Conservation (phyloP, 2,888 invertebrate species). For the Beris chalybata region DNA sequence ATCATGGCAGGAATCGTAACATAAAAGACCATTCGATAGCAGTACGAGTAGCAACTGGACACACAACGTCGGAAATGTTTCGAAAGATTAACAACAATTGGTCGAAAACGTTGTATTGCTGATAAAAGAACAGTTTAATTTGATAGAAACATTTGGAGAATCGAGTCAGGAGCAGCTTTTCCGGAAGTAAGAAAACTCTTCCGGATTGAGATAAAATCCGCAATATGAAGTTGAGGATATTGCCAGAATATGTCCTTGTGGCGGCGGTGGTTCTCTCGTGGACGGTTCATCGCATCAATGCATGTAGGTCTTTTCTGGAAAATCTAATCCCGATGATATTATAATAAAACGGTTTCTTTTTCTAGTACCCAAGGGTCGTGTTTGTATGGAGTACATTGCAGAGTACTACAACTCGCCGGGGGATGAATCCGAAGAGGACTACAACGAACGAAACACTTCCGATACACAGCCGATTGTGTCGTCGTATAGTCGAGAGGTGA, state of each 20-base stretch:
- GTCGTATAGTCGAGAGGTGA: too few relatives aligned
- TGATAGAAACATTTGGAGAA: too few relatives aligned
- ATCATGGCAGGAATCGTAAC: slow-evolving; percentile 9
- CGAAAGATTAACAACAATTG: neutral
- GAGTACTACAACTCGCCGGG: slow-evolving; percentile 7
- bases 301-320: slow-evolving; percentile 3
- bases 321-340: neutral
- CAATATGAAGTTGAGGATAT: slow-evolving; percentile 11
- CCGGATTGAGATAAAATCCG: slow-evolving; percentile 8
- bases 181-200: neutral
- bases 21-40: neutral
- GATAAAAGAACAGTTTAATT: neutral
- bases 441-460: slow-evolving; percentile 7
- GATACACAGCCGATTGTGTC: neutral
- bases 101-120: neutral
- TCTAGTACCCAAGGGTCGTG: slow-evolving; percentile 22
- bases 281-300: slow-evolving; percentile 4
- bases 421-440: slow-evolving; percentile 23
- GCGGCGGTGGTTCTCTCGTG: neutral
- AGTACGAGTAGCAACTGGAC: neutral
- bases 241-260: slow-evolving; percentile 1
- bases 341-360: neutral
- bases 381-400: slow-evolving; percentile 24
- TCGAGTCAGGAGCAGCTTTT: too few relatives aligned
- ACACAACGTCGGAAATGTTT: slow-evolving; percentile 20